A percentile compares a stretch with the other conserved stretches of the same genome.
Conservation (phyloP, 2,888 invertebrate genomes). For the Crematogaster levior region DNA sequence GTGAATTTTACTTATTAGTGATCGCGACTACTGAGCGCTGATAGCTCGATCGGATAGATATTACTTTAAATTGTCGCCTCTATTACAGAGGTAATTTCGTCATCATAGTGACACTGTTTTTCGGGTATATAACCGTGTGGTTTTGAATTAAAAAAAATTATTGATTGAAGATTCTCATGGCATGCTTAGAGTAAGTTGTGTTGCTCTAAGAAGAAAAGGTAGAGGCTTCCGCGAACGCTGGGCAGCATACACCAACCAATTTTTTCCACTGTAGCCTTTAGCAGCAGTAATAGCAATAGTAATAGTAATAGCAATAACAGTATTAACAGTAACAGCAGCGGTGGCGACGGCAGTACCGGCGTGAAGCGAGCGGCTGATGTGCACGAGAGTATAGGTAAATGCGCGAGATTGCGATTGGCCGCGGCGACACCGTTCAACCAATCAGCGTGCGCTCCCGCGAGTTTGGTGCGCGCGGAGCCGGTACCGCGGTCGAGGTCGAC, state of each 20-base stretch:
- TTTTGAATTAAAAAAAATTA: not conserved
- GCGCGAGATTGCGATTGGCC: conserved; percentile 53
- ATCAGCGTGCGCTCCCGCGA: conserved; percentile 31
- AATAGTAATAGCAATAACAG: not conserved
- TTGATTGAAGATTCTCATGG: too few species aligned
- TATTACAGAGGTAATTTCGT: not conserved
- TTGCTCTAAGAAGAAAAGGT: not conserved
- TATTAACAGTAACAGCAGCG: not conserved
- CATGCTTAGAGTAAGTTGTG: too few species aligned
- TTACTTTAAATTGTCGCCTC: not conserved
- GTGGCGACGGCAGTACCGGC: not conserved
- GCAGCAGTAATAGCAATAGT: not conserved
- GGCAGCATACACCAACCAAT: conserved; percentile 53
- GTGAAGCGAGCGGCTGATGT: conserved; percentile 31
- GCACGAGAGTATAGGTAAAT: conserved; percentile 31
- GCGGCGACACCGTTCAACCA: conserved; percentile 20
- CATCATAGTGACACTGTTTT: not conserved
- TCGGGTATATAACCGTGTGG: not conserved
- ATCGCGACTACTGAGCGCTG: too few species aligned
- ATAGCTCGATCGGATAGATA: too few species aligned
- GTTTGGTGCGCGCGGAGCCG: conserved; percentile 54
- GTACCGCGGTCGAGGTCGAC: conserved; percentile 56
- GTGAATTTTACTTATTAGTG: too few species aligned
- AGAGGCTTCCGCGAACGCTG: conserved; percentile 36
- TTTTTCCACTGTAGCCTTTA: conserved; percentile 28